Conservation (phyloP, 2,888 invertebrate species). For the Hedya salicella region DNA sequence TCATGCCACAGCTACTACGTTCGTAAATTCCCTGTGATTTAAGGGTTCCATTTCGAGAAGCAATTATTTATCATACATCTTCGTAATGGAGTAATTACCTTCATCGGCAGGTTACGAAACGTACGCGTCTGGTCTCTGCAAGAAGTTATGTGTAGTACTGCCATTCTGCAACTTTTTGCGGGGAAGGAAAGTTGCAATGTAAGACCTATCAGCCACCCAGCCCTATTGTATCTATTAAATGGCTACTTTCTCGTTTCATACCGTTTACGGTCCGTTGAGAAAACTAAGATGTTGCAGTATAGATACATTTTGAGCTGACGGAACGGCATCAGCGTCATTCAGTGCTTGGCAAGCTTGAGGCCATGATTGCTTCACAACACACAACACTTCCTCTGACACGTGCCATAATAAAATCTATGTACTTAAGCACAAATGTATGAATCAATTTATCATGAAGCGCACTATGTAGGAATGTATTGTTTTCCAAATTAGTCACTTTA, state of each 20-base stretch:
- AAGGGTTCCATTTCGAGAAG: conserved; percentile 59
- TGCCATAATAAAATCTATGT: neutral
- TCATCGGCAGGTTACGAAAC: conserved; percentile 70
- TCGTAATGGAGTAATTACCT: conserved; percentile 72
- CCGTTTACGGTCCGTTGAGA: conserved; percentile 81
- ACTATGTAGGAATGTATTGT: neutral
- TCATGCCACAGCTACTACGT: conserved; percentile 54
- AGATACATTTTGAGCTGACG: conserved; percentile 64
- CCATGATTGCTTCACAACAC: conserved; percentile 35
- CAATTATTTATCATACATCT: conserved; percentile 62
- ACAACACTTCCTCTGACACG: conserved; percentile 2
- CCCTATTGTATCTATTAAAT: conserved; percentile 84
- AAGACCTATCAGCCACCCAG: conserved; percentile 69
- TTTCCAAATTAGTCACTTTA: neutral
- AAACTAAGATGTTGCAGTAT: conserved; percentile 65
- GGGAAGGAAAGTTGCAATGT: conserved; percentile 75
- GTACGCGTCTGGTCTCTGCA: conserved; percentile 62
- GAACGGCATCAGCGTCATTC: conserved; percentile 58
- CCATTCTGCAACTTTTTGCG: conserved; percentile 72
- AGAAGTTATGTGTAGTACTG: conserved; percentile 65
- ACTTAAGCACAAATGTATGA: neutral
- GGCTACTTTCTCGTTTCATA: conserved; percentile 82
- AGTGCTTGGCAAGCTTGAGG: conserved; percentile 32
- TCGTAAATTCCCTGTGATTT: conserved; percentile 59
- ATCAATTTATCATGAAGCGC: neutral